A percentile compares a stretch with the other conserved stretches of the same genome.
phyloP scores from a whole-genome alignment of 2,797 vertebrate species.

The Ctenopoma kingsleyae region DNA sequence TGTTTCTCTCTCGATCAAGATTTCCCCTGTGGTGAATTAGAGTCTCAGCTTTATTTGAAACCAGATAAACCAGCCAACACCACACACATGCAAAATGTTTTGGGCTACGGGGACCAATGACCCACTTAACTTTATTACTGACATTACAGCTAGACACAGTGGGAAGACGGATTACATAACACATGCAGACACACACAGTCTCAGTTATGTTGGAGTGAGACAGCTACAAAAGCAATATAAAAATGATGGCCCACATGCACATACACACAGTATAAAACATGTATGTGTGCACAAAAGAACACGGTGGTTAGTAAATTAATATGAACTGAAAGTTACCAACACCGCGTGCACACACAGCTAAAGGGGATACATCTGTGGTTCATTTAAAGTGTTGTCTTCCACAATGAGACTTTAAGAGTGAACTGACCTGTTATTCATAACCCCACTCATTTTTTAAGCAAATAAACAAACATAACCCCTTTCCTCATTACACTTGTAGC shows the following conservation, averaged over 20 bases:
- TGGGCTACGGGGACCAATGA: conserved; percentile 35
- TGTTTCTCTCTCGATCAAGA: conserved; percentile 50
- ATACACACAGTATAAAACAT: neutral
- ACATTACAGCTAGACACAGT: conserved; percentile 50
- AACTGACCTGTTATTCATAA: neutral
- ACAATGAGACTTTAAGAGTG: neutral
- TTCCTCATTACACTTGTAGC: neutral
- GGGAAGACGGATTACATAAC: conserved; percentile 47
- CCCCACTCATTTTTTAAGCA: neutral
- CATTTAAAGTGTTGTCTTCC: neutral
- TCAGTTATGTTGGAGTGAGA: conserved; percentile 6
- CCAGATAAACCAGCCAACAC: conserved; percentile 32
- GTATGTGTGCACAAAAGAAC: neutral
- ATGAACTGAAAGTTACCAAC: neutral
- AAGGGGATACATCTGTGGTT: neutral
- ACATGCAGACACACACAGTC: neutral
- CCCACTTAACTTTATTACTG: conserved; percentile 67
- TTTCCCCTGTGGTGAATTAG: conserved; percentile 58
- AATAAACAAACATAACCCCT: neutral
- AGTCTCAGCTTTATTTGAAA: conserved; percentile 55
- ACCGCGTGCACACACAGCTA: neutral
- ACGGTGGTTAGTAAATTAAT: neutral
- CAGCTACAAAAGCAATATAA: neutral
- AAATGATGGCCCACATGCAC: neutral
- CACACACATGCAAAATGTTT: conserved; percentile 14